Evolutionary conservation across 2,113 vertebrate genomes (phyloP).

Genomic region (Rallus limicola): DNA sequence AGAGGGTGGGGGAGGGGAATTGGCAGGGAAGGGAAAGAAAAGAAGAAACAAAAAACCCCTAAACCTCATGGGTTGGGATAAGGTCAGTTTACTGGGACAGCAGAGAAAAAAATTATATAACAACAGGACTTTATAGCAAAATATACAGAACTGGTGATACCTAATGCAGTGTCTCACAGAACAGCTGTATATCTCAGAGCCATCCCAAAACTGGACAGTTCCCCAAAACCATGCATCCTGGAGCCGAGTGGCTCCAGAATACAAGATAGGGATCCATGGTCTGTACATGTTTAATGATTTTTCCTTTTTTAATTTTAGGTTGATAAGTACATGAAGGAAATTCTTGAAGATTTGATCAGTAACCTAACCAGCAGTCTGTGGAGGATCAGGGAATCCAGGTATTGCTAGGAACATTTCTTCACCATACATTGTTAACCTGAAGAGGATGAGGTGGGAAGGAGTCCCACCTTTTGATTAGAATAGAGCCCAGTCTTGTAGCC

Average conservation of each 20-base stretch:
- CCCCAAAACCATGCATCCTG: no score
- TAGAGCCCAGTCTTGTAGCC: background rate
- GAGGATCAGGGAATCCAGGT: constrained; percentile 98
- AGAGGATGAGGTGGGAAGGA: background rate
- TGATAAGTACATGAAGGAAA: constrained; percentile 96
- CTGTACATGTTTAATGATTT: background rate
- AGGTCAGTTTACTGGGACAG: no score
- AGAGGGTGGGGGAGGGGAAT: no score
- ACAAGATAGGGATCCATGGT: background rate
- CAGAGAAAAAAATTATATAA: no score
- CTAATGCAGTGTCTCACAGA: no score
- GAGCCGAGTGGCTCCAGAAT: background rate
- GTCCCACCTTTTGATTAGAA: background rate
- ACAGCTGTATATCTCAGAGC: no score
- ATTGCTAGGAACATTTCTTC: constrained; percentile 10
- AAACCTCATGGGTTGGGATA: no score
- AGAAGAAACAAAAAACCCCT: no score
- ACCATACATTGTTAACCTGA: background rate
- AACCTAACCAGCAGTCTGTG: constrained; percentile 94
- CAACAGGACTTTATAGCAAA: no score
- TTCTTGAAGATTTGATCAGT: constrained; percentile 92
- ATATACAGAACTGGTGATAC: no score
- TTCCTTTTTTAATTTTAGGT: constrained; percentile 77
- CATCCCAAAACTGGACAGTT: no score
- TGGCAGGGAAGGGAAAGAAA: no score